Conservation (phyloP, 2,113 vertebrate species). For the Cavia porcellus region DNA sequence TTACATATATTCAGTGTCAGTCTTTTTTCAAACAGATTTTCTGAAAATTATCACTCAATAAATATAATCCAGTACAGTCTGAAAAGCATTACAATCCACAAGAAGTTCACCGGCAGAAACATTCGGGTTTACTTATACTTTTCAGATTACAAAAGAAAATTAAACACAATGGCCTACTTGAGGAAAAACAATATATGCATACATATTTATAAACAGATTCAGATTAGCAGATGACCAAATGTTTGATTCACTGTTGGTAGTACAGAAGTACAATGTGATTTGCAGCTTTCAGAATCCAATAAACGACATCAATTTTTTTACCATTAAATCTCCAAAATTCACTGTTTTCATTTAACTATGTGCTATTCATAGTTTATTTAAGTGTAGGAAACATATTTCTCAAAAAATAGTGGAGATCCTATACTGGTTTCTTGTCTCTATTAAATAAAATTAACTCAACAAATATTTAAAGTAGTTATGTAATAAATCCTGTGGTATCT, state of each 20-base stretch:
- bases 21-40: slow-evolving; percentile 22
- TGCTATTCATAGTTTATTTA: slow-evolving; percentile 53
- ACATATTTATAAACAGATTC: neutral
- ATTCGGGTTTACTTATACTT: slow-evolving; percentile 52
- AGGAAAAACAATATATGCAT: neutral
- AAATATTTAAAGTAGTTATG: slow-evolving; percentile 51
- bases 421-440: slow-evolving; percentile 11
- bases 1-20: slow-evolving; percentile 10
- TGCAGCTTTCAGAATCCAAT: slow-evolving; percentile 59
- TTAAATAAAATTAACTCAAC: slow-evolving; percentile 31
- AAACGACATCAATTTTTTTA: neutral
- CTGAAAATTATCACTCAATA: neutral
- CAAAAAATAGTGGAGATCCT: neutral
- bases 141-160: slow-evolving; percentile 55
- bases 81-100: slow-evolving; percentile 11
- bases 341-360: slow-evolving; percentile 60
- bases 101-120: neutral
- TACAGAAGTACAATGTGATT: slow-evolving; percentile 50
- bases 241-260: slow-evolving; percentile 67
- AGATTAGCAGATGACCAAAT: slow-evolving; percentile 23
- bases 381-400: slow-evolving; percentile 48
- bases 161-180: slow-evolving; percentile 60
- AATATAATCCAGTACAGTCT: neutral
- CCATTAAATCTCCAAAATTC: slow-evolving; percentile 52
- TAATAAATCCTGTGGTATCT: neutral